Evolutionary conservation across 2,888 invertebrate species (phyloP), one percentile per base, ranked within the genome.

Genomic region (Eupithecia dodoneata): DNA sequence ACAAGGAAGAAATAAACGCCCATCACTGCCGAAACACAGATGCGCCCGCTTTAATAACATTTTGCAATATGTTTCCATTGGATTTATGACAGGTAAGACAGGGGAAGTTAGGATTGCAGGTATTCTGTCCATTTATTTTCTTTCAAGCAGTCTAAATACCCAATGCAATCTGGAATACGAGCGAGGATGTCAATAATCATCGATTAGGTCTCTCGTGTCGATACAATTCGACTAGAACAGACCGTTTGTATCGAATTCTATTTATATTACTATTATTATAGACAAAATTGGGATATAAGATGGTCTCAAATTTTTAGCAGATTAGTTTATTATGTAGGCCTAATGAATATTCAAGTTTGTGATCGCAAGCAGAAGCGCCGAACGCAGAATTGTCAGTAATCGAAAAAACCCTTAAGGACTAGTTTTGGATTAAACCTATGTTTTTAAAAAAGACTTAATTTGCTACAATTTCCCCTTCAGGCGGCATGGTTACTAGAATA

Each of bases 21-120:
- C 47, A 59, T 77, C 75, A 77, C 74, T 75, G 75, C 44, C 70
- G 71, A 63, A 55, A 72, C 80, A 71, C 81, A 83, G 79, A 80
- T 79, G 81, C 15, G 67, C 30, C 70, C n/a, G 74, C 75, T 78
- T 79, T 80, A 78, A 80, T 80, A 80, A 80, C 79, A 80, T 73
- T 78, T 76, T 78, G 73, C 80, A 81, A 82, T 82, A 81, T 76
- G 77, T 74, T 77, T 76, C 47, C 73, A 49, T 42, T 69, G 71
- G 73, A 74, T 74, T 77, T 73, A 75, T 65, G 79, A 72, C 79
- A 44, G 65, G 5, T 73, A 10, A 41, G 66, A 41, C 59, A 47
- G 63, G 41, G 47, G 15, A 55, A 45, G 42, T 18, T 44, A 30
- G 12, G n/a, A 18, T 70, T 44, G 45, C 45, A 70, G 70, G 18